Base-by-base conservation (phyloP, 2,797 vertebrate genomes). In the Hozukius guyotensis region DNA sequence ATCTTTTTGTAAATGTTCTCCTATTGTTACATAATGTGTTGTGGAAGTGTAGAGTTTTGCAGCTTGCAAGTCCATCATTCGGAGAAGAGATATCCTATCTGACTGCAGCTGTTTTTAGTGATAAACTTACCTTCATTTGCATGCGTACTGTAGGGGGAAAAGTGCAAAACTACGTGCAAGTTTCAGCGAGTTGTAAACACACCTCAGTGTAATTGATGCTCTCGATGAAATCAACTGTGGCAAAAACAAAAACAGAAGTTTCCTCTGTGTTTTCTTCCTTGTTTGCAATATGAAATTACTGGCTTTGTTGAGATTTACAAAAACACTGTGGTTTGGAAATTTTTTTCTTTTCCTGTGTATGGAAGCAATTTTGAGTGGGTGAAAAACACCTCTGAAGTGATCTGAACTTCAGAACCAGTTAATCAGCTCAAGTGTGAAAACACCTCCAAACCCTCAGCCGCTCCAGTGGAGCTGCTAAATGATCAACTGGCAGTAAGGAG, bases 371-470 rank as follows among this genome's bases (percentile, higher is more conserved):
- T 72, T 62, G 10, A 4, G 1, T 14, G 12, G 13, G 5, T 18
- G 49, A 60, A 71, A 81, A 57, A 29, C 32, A 29, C 31, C 34
- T 46, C 59, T n/a, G 55, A 73, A 74, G 32, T 55, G 69, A 74
- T 63, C 8, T 12, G 4, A 57, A 63, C 25, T 31, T 75, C 42
- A 62, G 22, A 75, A 34, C 24, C 29, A 61, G 16, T 32, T 69
- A 62, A 84, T 74, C 72, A 63, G 56, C 25, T 80, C 22, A 10
- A 52, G 70, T 73, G 75, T 57, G 72, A 77, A 75, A 90, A 82
- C n/a, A 70, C 74, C 72, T 79, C 66, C 65, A 63, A 76, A 67
- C 59, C 29, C 42, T 63, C n/a, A 57, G 20, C 31, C 34, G 55
- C 75, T 74, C 18, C 16, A 53, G 4, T 25, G 18, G 31, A 67